Base-by-base conservation (phyloP, 2,888 invertebrate species). In the Drosophila affinis region DNA sequence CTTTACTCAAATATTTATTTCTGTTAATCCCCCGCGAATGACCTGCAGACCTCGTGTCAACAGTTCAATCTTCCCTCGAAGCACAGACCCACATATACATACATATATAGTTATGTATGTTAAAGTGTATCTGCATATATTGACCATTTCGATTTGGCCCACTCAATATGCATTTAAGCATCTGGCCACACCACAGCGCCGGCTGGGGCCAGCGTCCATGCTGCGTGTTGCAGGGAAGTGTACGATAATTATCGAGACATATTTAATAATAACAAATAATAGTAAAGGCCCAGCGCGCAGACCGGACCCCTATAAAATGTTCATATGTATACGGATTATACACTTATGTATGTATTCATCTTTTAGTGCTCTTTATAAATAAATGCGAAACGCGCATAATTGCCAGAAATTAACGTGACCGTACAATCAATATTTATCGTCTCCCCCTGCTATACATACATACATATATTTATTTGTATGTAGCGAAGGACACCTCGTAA, bases 341-440 rank as follows among this genome's bases (percentile, higher is more conserved):
- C 21, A 21, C 21, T 21, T 21, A 55, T 55, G 60, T 21, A 45
- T 62, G 58, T 21, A 45, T 64, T 53, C 59, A 69, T 55, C 46
- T 32, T 14, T 61, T 27, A 39, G 45, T 52, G 17, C 18, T 6
- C 44, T 51, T 24, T 45, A 48, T 54, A 59, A 60, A 57, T 57
- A 60, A 51, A 65, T 74, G 69, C 68, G 64, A 73, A 77, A 57
- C 55, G 80, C 63, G 58, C 86, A 82, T 83, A 88, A 83, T 83
- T 83, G 83, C 81, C 76, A 82, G 81, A 88, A 87, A 83, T 83
- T 83, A 88, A 82, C 80, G 80, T 82, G 64, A 64, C 80, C 88
- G 48, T 75, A 78, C 74, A 82, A 88, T 83, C 83, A 88, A 83
- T 86, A 83, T 83, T 83, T 82, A 83, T 88, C 68, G 78, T 56